Conservation (phyloP, 2,797 vertebrate species). For the Masticophis lateralis region DNA sequence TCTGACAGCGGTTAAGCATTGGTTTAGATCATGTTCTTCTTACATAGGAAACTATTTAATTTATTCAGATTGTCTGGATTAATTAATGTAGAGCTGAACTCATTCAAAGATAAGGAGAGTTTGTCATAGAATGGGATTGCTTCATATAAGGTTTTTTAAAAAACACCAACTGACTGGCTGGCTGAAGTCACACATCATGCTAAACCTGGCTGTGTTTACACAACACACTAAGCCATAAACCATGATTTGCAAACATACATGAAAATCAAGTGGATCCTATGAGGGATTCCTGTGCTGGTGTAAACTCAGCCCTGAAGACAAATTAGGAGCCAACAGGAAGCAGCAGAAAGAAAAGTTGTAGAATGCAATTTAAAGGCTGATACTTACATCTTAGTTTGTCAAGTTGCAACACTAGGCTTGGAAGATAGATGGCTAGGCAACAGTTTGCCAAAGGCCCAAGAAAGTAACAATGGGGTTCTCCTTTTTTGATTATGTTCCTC, state of each 20-base stretch:
- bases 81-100: not conserved
- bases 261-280: not conserved
- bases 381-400: not conserved
- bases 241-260: not conserved
- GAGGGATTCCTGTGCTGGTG: not conserved
- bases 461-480: not conserved
- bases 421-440: not conserved
- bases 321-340: not conserved
- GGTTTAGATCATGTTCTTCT: not conserved
- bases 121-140: not conserved
- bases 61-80: not conserved
- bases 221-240: not conserved
- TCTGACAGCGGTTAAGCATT: not conserved
- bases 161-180: not conserved
- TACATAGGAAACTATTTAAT: not conserved
- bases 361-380: not conserved
- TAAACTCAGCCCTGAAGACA: not conserved
- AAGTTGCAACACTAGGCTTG: not conserved
- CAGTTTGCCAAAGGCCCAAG: not conserved
- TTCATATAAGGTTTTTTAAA: not conserved
- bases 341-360: not conserved
- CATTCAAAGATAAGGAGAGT: not conserved
- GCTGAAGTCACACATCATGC: not conserved
- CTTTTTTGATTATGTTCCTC: not conserved
- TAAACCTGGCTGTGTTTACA: not conserved